These are phyloP conservation scores for Brachystomella parvula DNA, from an alignment of 1,140 invertebrate genomes.

Conservation along the genomic window DNA sequence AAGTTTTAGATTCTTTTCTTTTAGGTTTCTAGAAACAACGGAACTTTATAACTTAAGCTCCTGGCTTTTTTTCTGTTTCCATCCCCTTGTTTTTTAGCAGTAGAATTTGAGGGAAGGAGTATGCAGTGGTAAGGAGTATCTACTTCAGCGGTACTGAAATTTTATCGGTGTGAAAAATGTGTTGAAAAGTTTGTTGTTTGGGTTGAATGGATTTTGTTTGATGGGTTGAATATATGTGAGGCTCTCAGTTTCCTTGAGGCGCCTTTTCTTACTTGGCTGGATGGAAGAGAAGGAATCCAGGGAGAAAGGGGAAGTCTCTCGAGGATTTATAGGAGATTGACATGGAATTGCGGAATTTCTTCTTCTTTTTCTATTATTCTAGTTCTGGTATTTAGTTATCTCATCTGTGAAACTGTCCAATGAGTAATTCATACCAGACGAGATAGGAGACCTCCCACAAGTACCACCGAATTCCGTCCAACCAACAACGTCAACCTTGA, in stretches of 20 bases:
- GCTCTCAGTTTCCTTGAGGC: no score
- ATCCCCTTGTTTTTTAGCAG: no score
- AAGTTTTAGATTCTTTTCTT: no score
- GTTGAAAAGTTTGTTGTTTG: slow-evolving; percentile 26
- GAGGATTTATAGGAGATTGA: no score
- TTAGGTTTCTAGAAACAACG: no score
- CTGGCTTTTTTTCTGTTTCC: no score
- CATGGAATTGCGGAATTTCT: slow-evolving; percentile 20
- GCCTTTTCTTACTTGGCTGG: no score
- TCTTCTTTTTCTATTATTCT: slow-evolving; percentile 7
- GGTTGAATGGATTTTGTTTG: slow-evolving; percentile 14
- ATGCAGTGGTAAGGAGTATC: neutral
- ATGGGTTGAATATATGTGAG: neutral
- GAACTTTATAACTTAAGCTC: no score
- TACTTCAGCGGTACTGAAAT: slow-evolving; percentile 25
- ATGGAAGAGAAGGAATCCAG: no score
- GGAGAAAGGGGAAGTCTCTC: no score
- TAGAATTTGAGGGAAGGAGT: neutral
- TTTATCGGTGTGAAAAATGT: slow-evolving; percentile 35
- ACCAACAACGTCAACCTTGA: neutral
- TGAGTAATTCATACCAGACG: slow-evolving; percentile 23
- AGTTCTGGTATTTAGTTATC: slow-evolving; percentile 18
- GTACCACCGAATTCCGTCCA: neutral
- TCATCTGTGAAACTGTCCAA: slow-evolving; percentile 31
- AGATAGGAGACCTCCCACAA: slow-evolving; percentile 13